Conservation (phyloP, 2,797 vertebrate species). For the Sylvia borin region DNA sequence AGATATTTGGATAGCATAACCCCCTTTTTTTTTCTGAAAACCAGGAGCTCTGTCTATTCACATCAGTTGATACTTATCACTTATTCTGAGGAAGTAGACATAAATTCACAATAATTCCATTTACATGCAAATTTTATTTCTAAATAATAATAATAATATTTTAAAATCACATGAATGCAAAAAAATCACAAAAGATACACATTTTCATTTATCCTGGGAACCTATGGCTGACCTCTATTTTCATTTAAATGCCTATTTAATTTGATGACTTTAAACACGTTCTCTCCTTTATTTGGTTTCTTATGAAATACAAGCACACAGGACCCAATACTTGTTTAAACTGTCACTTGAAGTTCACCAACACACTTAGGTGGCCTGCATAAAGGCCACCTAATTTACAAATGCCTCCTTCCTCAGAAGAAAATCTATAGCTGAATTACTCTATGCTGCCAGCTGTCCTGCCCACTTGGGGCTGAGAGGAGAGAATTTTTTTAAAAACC, state of each 20-base stretch:
- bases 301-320: conserved; percentile 56
- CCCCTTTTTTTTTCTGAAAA: neutral
- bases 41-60: neutral
- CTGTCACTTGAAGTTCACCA: conserved; percentile 72
- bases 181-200: conserved; percentile 41
- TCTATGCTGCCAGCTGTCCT: conserved; percentile 50
- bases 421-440: conserved; percentile 68
- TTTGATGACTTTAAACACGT: conserved; percentile 37
- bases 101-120: conserved; percentile 41
- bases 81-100: neutral
- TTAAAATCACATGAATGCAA: conserved; percentile 37
- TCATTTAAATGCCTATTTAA: conserved; percentile 36
- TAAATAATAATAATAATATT: conserved; percentile 41
- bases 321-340: conserved; percentile 41
- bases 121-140: conserved; percentile 60
- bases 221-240: conserved; percentile 59
- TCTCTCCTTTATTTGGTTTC: conserved; percentile 23
- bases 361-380: conserved; percentile 54
- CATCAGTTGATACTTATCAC: neutral
- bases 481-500: neutral
- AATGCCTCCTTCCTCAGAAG: conserved; percentile 45
- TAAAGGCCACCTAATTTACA: conserved; percentile 74
- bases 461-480: neutral
- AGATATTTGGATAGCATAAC: neutral
- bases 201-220: conserved; percentile 56